Evolutionary conservation across 2,888 invertebrate genomes (phyloP).

Genomic region (Unio delphinus): DNA sequence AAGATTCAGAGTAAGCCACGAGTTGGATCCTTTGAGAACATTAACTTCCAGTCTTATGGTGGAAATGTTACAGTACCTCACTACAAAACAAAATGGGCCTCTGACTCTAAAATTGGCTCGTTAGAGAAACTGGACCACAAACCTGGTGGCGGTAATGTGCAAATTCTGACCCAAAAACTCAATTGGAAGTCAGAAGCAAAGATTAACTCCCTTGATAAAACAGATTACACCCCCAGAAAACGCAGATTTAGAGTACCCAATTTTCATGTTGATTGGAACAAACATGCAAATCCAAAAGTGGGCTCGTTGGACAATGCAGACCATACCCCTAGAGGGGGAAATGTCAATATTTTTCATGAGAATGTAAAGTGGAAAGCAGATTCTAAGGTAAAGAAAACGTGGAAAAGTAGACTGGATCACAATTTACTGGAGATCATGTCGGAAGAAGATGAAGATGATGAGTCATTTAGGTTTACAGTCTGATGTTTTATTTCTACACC

Average conservation of each 20-base stretch:
- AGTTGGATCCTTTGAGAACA: slow-evolving; percentile 45
- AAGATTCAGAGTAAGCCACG: slow-evolving; percentile 32
- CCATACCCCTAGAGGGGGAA: slow-evolving; percentile 49
- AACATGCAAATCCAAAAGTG: slow-evolving; percentile 31
- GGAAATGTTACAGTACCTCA: slow-evolving; percentile 33
- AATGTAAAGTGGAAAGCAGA: slow-evolving; percentile 77
- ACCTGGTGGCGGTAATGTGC: slow-evolving; percentile 46
- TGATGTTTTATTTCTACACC: too few species aligned
- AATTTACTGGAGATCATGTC: slow-evolving; percentile 22
- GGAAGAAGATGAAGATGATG: slow-evolving; percentile 31
- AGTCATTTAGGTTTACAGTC: slow-evolving; percentile 1
- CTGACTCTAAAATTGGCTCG: slow-evolving; percentile 45
- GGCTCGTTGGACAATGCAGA: slow-evolving; percentile 44
- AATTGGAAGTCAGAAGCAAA: slow-evolving; percentile 49
- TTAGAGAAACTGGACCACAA: slow-evolving; percentile 44
- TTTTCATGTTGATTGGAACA: slow-evolving; percentile 35
- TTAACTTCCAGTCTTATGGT: slow-evolving; percentile 34
- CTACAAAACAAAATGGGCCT: slow-evolving; percentile 37
- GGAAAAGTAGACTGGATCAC: slow-evolving; percentile 76
- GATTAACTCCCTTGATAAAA: slow-evolving; percentile 52
- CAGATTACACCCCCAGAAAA: slow-evolving; percentile 41
- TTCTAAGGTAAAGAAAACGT: slow-evolving; percentile 91
- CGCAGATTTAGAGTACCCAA: slow-evolving; percentile 33
- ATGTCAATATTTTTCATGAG: slow-evolving; percentile 41
- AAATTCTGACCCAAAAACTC: slow-evolving; percentile 37